A percentile compares a stretch with the other conserved stretches of the same genome.
These are phyloP conservation scores for Glaucidium brasilianum DNA, from an alignment of 2,113 vertebrate species.

Conservation along the genomic window DNA sequence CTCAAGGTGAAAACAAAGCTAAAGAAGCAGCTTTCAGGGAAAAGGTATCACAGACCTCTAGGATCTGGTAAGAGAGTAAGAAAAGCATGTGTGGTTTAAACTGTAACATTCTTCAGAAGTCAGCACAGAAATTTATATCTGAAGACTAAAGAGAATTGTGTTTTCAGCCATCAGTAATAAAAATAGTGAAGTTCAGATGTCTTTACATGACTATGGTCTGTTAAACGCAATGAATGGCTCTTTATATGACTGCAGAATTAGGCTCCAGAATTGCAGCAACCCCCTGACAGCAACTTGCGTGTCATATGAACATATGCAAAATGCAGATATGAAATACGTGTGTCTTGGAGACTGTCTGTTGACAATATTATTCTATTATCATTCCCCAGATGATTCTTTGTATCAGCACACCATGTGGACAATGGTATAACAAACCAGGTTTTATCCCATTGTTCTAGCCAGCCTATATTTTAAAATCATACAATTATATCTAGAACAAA, in stretches of 20 bases:
- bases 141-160: not conserved
- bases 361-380: not conserved
- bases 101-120: not conserved
- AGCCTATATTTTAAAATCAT: not conserved
- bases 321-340: not conserved
- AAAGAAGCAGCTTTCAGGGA: not conserved
- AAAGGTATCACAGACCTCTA: not conserved
- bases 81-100: not conserved
- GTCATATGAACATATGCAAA: not conserved
- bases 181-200: not conserved
- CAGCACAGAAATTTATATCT: not conserved
- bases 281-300: not conserved
- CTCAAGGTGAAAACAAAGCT: not conserved
- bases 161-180: not conserved
- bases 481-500: not conserved
- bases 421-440: not conserved
- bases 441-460: not conserved
- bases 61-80: not conserved
- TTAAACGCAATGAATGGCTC: not conserved
- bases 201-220: not conserved
- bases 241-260: not conserved
- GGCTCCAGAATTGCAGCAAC: not conserved
- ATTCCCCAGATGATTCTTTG: not conserved
- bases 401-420: not conserved
- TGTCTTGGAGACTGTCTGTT: not conserved